Percentiles rank a stretch among this genome's conserved stretches.
These are phyloP conservation scores for Hippopotamus amphibius DNA, from an alignment of 2,113 vertebrate species.

Conservation along the genomic window DNA sequence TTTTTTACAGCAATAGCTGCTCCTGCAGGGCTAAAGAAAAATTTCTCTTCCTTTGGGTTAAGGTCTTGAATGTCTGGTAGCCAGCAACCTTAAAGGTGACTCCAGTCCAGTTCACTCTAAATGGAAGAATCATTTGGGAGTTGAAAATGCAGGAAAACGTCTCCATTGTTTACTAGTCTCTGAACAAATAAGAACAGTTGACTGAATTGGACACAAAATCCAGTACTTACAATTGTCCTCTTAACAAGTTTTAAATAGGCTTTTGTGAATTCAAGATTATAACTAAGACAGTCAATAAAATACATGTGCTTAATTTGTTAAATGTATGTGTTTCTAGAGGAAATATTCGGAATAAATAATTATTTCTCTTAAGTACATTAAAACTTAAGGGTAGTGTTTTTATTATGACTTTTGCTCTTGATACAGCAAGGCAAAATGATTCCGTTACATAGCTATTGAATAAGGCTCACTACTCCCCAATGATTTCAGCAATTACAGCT, in stretches of 20 bases:
- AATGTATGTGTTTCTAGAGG: constrained; percentile 43
- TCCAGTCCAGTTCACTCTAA: not conserved
- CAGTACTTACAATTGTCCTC: constrained; percentile 2
- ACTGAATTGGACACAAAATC: constrained; percentile 35
- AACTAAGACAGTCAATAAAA: constrained; percentile 52
- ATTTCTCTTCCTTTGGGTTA: not conserved
- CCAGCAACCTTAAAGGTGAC: not conserved
- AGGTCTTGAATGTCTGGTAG: not conserved
- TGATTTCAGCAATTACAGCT: constrained; percentile 71
- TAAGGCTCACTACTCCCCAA: constrained; percentile 49
- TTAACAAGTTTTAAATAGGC: constrained; percentile 30
- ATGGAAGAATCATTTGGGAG: not conserved
- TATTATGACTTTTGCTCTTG: constrained; percentile 62
- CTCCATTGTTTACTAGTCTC: not conserved
- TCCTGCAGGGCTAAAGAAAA: not conserved
- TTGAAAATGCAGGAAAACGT: not conserved
- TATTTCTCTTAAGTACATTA: constrained; percentile 57
- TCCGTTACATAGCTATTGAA: constrained; percentile 56
- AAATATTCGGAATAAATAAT: constrained; percentile 64
- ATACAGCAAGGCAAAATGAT: constrained; percentile 68
- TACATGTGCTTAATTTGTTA: constrained; percentile 53
- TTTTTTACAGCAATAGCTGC: not conserved
- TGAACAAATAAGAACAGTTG: not conserved
- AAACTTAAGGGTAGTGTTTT: constrained; percentile 53
- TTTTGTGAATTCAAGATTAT: constrained; percentile 61